phyloP scores from a whole-genome alignment of 1,140 invertebrate species.

The Calephelis virginiensis region DNA sequence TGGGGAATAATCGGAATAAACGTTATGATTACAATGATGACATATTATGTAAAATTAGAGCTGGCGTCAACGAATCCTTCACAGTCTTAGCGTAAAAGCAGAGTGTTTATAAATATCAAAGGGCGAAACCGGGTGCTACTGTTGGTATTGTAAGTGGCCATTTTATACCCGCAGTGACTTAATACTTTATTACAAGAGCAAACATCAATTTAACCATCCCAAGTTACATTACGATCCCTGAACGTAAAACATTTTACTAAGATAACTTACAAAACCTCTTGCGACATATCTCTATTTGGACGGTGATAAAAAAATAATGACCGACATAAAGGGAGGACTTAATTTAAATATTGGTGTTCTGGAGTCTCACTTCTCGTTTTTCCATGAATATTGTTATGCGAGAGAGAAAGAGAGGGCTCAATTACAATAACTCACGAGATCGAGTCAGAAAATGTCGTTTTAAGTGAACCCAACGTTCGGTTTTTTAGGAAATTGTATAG shows the following conservation, averaged over 20 bases:
- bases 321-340: constrained; percentile 62
- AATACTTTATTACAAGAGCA: too few relatives aligned
- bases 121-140: too few relatives aligned
- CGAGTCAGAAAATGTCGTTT: constrained; percentile 58
- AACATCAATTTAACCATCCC: too few relatives aligned
- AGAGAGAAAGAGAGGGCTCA: constrained; percentile 4
- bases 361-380: constrained; percentile 32
- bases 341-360: constrained; percentile 65
- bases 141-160: too few relatives aligned
- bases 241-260: constrained; percentile 27
- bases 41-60: too few relatives aligned
- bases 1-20: too few relatives aligned
- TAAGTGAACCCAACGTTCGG: constrained; percentile 53
- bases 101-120: too few relatives aligned
- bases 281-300: constrained; percentile 64
- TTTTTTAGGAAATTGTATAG: constrained; percentile 44
- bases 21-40: too few relatives aligned
- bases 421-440: constrained; percentile 54
- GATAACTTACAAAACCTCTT: constrained; percentile 44
- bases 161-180: too few relatives aligned
- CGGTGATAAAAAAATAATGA: constrained; percentile 72
- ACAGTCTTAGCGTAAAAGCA: too few relatives aligned
- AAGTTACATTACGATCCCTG: neutral
- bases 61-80: too few relatives aligned
- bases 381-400: constrained; percentile 4